Evolutionary conservation across 2,797 vertebrate species (phyloP).

Genomic region (Miichthys miiuy): DNA sequence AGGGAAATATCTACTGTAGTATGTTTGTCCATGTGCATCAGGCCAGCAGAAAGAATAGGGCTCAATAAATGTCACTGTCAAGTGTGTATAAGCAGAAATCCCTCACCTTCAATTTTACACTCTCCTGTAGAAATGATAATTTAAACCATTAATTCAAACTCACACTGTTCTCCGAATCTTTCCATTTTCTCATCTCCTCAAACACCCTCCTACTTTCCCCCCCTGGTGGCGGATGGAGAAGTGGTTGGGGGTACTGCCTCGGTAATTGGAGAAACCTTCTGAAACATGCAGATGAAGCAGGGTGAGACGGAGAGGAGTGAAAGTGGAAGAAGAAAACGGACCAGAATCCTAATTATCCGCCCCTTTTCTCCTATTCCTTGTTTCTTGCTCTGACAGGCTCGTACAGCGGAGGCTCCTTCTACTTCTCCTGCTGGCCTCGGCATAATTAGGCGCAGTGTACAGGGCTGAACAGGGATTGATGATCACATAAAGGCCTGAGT

Average conservation of each 20-base stretch:
- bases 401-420: slow-evolving; percentile 47
- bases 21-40: slow-evolving; percentile 30
- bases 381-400: slow-evolving; percentile 58
- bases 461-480: slow-evolving; percentile 66
- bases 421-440: slow-evolving; percentile 58
- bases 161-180: slow-evolving; percentile 67
- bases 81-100: slow-evolving; percentile 22
- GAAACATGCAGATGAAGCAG: slow-evolving; percentile 85
- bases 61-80: background rate
- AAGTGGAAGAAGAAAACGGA: slow-evolving; percentile 71
- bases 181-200: slow-evolving; percentile 55
- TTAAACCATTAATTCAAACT: slow-evolving; percentile 76
- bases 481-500: slow-evolving; percentile 61
- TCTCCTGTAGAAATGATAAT: slow-evolving; percentile 55
- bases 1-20: slow-evolving; percentile 27
- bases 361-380: slow-evolving; percentile 47
- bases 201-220: slow-evolving; percentile 52
- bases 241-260: slow-evolving; percentile 67
- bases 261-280: slow-evolving; percentile 82
- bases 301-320: slow-evolving; percentile 62
- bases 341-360: slow-evolving; percentile 79
- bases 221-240: slow-evolving; percentile 72
- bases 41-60: slow-evolving; percentile 16
- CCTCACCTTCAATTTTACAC: slow-evolving; percentile 36
- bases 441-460: slow-evolving; percentile 75